These are phyloP conservation scores for Phaonia tiefii DNA, from an alignment of 2,888 invertebrate species.

Conservation along the genomic window DNA sequence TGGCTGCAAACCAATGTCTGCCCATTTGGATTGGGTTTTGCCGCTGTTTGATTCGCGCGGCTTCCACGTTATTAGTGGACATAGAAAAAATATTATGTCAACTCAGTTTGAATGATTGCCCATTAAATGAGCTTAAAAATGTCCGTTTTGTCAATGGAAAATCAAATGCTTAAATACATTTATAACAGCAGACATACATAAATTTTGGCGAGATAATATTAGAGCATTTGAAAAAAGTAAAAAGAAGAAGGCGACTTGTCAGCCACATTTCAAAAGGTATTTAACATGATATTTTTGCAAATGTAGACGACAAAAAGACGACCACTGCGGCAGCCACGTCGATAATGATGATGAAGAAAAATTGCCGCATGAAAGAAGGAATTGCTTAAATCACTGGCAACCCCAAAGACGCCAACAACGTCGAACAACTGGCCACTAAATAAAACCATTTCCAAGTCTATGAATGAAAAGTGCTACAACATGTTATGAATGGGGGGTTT, in stretches of 20 bases:
- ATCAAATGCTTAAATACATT: background rate
- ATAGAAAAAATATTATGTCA: conserved; percentile 69
- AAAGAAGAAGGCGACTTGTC: conserved; percentile 44
- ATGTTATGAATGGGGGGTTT: conserved; percentile 45
- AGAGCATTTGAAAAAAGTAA: conserved; percentile 40
- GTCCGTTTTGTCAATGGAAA: conserved; percentile 24
- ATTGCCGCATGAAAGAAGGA: conserved; percentile 8
- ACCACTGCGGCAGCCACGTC: background rate
- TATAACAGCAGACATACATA: background rate
- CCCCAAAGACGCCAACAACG: conserved; percentile 9
- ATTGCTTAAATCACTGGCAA: background rate
- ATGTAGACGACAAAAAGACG: background rate
- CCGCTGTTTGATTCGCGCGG: conserved; percentile 45
- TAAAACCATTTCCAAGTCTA: conserved; percentile 39
- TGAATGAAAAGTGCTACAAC: conserved; percentile 51
- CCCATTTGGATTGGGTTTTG: conserved; percentile 1
- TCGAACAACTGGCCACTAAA: background rate
- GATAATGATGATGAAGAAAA: conserved; percentile 11
- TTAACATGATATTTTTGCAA: conserved; percentile 29
- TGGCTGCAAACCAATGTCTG: background rate
- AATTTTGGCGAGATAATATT: background rate
- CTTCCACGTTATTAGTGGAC: conserved; percentile 48
- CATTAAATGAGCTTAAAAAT: conserved; percentile 61
- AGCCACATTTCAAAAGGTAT: conserved; percentile 42
- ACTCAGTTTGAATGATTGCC: conserved; percentile 69